phyloP scores from a whole-genome alignment of 2,113 vertebrate genomes.

The Erpornis zantholeuca region DNA sequence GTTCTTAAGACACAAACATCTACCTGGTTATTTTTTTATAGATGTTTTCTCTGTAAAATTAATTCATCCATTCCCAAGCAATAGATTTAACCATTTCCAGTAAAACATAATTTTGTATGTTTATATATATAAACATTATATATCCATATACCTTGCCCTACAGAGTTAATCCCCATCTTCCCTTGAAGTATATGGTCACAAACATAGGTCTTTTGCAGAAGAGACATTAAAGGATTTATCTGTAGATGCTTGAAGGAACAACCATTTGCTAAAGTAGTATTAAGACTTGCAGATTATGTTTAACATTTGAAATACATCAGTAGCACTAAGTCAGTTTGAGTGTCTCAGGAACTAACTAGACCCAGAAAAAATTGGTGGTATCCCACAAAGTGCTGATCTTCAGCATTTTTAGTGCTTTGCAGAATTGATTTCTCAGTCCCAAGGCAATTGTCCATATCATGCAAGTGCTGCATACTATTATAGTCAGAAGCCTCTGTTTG shows the following conservation, averaged over 20 bases:
- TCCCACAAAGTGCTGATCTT: constrained; percentile 24
- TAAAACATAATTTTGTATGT: not conserved
- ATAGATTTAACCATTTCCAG: not conserved
- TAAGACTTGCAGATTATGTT: not conserved
- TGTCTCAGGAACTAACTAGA: not conserved
- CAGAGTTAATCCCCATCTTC: not conserved
- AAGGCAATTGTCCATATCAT: constrained; percentile 38
- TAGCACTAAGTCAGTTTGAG: not conserved
- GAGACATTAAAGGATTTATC: not conserved
- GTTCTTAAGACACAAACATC: not conserved
- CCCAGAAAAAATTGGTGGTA: not conserved
- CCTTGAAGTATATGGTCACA: not conserved
- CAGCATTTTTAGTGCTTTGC: constrained; percentile 12
- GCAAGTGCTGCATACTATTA: constrained; percentile 22
- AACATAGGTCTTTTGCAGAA: not conserved
- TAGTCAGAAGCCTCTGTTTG: constrained; percentile 27
- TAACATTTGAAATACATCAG: constrained; percentile 18
- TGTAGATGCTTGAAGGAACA: not conserved
- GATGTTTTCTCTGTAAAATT: not conserved
- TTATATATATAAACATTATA: too few relatives aligned
- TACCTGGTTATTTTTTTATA: not conserved
- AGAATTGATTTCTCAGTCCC: constrained; percentile 28
- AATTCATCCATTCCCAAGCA: not conserved
- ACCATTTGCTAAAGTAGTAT: not conserved
- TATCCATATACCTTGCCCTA: not conserved